phyloP scores from a whole-genome alignment of 2,113 vertebrate genomes.

The Casuarius casuarius region DNA sequence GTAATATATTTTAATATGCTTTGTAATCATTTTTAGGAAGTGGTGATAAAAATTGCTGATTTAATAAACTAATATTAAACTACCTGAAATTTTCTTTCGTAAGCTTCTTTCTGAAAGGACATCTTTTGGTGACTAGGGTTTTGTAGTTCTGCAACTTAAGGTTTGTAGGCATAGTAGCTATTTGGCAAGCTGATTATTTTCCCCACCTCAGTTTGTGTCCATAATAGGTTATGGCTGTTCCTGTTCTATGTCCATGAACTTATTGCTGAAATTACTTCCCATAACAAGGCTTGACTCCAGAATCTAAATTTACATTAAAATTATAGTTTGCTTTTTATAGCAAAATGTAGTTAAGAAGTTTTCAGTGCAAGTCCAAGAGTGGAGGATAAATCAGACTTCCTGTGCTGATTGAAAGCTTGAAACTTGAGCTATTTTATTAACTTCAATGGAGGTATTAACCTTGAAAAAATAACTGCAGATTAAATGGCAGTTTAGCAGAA shows the following conservation, averaged over 20 bases:
- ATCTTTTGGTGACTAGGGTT: not conserved
- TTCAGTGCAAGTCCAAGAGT: not conserved
- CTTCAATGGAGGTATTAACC: not conserved
- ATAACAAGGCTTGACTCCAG: not conserved
- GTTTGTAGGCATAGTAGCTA: not conserved
- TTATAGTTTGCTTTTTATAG: not conserved
- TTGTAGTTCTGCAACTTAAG: not conserved
- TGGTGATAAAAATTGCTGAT: constrained; percentile 28
- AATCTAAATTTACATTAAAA: not conserved
- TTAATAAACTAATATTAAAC: constrained; percentile 71
- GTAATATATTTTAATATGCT: constrained; percentile 72
- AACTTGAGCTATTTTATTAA: not conserved
- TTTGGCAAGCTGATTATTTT: constrained; percentile 3
- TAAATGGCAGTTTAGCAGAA: not conserved
- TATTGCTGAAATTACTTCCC: not conserved
- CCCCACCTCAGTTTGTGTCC: not conserved
- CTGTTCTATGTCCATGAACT: not conserved
- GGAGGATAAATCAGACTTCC: not conserved
- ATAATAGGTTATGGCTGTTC: not conserved
- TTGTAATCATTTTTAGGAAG: constrained; percentile 66
- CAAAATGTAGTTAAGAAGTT: not conserved
- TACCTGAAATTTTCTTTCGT: not conserved
- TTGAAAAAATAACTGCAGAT: not conserved
- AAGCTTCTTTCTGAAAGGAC: not conserved
- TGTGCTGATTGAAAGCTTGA: not conserved